Conservation (phyloP, 2,888 invertebrate genomes). For the Ischnus inquisitorius region DNA sequence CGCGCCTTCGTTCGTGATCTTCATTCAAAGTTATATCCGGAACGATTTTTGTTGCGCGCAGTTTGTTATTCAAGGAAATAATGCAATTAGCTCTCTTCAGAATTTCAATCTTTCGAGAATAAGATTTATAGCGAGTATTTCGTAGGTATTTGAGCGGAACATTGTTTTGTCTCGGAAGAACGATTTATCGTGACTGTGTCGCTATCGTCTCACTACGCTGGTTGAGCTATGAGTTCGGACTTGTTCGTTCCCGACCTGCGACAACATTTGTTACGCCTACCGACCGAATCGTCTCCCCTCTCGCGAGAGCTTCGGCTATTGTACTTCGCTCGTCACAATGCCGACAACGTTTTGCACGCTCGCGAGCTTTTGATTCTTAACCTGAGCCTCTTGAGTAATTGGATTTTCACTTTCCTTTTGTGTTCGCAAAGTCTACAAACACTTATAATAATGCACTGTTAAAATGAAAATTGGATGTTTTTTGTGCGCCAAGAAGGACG, state of each 20-base stretch:
- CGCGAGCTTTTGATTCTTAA: too few species aligned
- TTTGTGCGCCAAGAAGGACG: too few species aligned
- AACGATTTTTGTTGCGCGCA: not conserved
- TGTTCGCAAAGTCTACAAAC: too few species aligned
- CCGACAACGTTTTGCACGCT: too few species aligned
- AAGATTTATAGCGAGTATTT: too few species aligned
- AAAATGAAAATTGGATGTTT: too few species aligned
- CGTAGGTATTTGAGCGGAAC: not conserved
- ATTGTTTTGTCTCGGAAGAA: not conserved
- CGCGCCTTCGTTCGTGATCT: not conserved
- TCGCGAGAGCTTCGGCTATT: constrained; percentile 21
- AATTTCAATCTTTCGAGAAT: not conserved
- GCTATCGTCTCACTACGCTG: not conserved
- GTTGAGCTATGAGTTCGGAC: not conserved
- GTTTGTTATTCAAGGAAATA: not conserved
- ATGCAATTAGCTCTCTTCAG: not conserved
- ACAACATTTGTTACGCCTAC: constrained; percentile 46
- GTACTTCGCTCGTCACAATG: not conserved
- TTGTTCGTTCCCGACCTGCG: constrained; percentile 43
- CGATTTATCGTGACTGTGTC: not conserved
- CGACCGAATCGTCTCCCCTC: constrained; percentile 12
- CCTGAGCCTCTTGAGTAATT: too few species aligned
- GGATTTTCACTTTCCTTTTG: too few species aligned
- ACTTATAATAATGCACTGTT: too few species aligned
- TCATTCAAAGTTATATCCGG: not conserved